Conservation (phyloP, 2,797 vertebrate species). For the Bradypodion pumilum region DNA sequence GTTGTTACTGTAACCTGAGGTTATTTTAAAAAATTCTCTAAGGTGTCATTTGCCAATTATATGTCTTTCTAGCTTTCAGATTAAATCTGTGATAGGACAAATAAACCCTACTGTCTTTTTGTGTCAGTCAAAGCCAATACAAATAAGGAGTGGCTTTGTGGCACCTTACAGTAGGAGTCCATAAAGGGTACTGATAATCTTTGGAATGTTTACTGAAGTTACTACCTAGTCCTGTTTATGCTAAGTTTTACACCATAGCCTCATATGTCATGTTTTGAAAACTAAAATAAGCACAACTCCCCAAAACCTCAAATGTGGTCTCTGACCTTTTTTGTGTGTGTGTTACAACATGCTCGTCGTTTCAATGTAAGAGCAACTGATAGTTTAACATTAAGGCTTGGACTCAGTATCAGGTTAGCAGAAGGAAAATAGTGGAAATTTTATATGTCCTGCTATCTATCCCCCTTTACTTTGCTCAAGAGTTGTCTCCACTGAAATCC, state of each 20-base stretch:
- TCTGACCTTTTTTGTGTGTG: background rate
- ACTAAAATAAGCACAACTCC: constrained; percentile 35
- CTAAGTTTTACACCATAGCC: constrained; percentile 49
- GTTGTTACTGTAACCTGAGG: background rate
- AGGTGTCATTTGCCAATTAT: constrained; percentile 16
- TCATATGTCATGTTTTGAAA: constrained; percentile 39
- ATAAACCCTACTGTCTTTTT: constrained; percentile 33
- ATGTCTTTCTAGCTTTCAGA: constrained; percentile 40
- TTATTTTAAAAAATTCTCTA: background rate
- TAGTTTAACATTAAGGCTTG: background rate
- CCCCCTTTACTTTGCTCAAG: too few relatives aligned
- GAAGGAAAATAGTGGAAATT: too few relatives aligned
- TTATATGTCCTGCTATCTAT: too few relatives aligned
- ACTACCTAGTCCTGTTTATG: constrained; percentile 43
- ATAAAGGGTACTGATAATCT: constrained; percentile 44
- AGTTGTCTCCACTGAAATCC: background rate
- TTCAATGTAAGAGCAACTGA: background rate
- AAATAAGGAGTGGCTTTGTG: constrained; percentile 28
- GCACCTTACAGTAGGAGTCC: constrained; percentile 41
- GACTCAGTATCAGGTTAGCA: background rate
- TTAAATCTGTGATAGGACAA: constrained; percentile 46
- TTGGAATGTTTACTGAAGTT: constrained; percentile 47
- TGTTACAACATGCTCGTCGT: background rate
- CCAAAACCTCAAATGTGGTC: constrained; percentile 21
- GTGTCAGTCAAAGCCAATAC: constrained; percentile 41